Conservation (phyloP, 2,888 invertebrate genomes). For the Tenodera sinensis region DNA sequence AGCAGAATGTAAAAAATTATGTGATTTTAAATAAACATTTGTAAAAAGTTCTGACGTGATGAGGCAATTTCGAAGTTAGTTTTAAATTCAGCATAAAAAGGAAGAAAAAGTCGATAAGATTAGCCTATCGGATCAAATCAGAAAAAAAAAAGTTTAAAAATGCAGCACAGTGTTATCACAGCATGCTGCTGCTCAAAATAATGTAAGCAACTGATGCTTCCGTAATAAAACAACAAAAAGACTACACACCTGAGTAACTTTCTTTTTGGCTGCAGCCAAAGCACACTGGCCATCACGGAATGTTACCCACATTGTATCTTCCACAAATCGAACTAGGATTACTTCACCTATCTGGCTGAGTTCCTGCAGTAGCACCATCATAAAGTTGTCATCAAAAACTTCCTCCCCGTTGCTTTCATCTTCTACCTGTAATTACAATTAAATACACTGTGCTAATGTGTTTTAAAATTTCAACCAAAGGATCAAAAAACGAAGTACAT, state of each 20-base stretch:
- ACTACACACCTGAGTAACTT: constrained; percentile 54
- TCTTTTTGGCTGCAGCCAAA: constrained; percentile 60
- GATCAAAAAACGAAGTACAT: neutral
- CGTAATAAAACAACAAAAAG: too few species aligned
- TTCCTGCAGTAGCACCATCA: constrained; percentile 74
- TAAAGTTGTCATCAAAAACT: constrained; percentile 76
- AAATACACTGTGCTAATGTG: neutral
- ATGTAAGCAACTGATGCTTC: too few species aligned
- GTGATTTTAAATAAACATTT: too few species aligned
- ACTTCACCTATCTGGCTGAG: constrained; percentile 84
- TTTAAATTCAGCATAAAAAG: too few species aligned
- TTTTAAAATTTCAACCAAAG: neutral
- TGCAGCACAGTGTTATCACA: too few species aligned
- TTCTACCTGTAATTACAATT: constrained; percentile 25
- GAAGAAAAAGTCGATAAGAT: too few species aligned
- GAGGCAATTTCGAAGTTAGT: too few species aligned
- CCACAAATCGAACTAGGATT: constrained; percentile 85
- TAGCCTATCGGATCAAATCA: too few species aligned
- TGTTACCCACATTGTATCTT: constrained; percentile 85
- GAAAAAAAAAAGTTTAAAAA: too few species aligned
- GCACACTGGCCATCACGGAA: constrained; percentile 89
- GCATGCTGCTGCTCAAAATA: too few species aligned
- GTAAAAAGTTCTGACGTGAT: too few species aligned
- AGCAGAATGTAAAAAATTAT: too few species aligned
- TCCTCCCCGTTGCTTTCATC: constrained; percentile 38